These are phyloP conservation scores for Phaethornis superciliosus DNA, from an alignment of 2,113 vertebrate genomes.

Conservation along the genomic window DNA sequence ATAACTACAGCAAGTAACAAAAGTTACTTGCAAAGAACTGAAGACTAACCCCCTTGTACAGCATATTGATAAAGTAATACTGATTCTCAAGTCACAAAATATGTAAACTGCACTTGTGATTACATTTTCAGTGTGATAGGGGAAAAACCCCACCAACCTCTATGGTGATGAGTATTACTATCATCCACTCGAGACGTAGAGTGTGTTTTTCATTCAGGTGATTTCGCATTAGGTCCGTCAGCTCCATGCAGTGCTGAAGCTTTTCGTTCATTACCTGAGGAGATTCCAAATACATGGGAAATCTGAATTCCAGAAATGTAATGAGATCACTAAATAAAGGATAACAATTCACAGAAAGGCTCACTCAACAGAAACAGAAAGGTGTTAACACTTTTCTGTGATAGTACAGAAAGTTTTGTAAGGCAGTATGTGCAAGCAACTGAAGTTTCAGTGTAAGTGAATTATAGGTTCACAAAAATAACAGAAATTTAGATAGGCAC, in stretches of 20 bases:
- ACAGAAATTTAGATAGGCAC: background rate
- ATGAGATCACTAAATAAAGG: background rate
- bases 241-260: slow-evolving; percentile 93
- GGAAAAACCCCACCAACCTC: slow-evolving; percentile 79
- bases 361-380: background rate
- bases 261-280: slow-evolving; percentile 96
- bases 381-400: background rate
- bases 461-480: background rate
- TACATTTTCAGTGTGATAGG: background rate
- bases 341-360: background rate
- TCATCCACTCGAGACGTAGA: slow-evolving; percentile 97
- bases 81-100: background rate
- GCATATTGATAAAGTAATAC: background rate
- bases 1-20: background rate
- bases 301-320: background rate
- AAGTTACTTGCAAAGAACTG: background rate
- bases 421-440: background rate
- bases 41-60: background rate
- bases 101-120: background rate
- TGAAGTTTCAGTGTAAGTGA: background rate
- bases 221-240: slow-evolving; percentile 95
- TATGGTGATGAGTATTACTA: slow-evolving; percentile 95
- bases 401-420: background rate
- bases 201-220: slow-evolving; percentile 93
- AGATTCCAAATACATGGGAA: background rate